Evolutionary conservation across 2,888 invertebrate species (phyloP).

Genomic region (Orthosia gothica): DNA sequence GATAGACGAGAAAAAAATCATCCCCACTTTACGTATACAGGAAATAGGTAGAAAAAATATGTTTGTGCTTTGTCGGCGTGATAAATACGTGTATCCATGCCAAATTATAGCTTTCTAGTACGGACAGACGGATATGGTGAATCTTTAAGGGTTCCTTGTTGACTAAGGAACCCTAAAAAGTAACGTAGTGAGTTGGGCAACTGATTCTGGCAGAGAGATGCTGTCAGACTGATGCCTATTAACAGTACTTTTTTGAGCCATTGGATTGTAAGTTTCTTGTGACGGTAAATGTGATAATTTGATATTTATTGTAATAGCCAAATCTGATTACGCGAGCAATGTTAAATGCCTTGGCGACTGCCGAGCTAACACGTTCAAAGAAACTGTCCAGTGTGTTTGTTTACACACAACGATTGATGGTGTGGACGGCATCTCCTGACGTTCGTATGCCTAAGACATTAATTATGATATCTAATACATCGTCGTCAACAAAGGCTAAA

Average conservation of each 20-base stretch:
- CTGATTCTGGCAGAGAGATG: neutral
- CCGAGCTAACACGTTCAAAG: neutral
- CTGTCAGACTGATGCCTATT: neutral
- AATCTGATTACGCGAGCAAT: neutral
- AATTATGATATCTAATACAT: neutral
- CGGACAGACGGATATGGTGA: too few relatives aligned
- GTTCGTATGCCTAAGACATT: neutral
- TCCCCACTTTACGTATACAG: too few relatives aligned
- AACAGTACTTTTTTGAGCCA: neutral
- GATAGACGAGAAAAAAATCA: too few relatives aligned
- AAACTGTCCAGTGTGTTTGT: neutral
- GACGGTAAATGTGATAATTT: neutral
- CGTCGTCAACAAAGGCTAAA: neutral
- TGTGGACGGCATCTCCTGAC: neutral
- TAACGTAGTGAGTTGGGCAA: neutral
- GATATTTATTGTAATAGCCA: too few relatives aligned
- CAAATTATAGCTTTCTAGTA: too few relatives aligned
- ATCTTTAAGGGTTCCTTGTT: too few relatives aligned
- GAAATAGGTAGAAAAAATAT: too few relatives aligned
- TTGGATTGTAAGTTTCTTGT: neutral
- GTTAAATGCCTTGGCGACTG: neutral
- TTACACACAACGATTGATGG: neutral
- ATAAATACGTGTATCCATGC: too few relatives aligned
- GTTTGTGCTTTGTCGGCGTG: too few relatives aligned
- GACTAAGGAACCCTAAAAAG: too few relatives aligned